These are phyloP conservation scores for Pachycephala philippinensis DNA, from an alignment of 2,113 vertebrate species.

Conservation along the genomic window DNA sequence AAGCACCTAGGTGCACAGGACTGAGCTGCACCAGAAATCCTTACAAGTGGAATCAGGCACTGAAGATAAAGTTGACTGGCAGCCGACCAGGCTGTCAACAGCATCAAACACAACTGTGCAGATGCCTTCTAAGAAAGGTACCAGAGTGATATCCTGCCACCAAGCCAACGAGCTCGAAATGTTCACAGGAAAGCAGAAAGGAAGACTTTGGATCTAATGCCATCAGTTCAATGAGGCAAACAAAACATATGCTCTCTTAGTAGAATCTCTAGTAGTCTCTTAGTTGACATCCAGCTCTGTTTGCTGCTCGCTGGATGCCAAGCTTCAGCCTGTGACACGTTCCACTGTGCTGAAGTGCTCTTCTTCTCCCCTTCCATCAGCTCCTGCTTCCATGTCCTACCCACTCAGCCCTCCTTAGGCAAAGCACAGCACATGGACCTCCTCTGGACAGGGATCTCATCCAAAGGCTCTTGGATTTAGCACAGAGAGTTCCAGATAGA, in stretches of 20 bases:
- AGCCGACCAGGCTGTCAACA: conserved; percentile 28
- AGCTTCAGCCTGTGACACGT: background rate
- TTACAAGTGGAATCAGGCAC: conserved; percentile 14
- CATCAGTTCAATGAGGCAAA: conserved; percentile 16
- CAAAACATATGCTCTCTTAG: background rate
- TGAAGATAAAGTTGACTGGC: conserved; percentile 46
- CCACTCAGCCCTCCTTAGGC: background rate
- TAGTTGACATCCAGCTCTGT: background rate
- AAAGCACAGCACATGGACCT: background rate
- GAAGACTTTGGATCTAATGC: background rate
- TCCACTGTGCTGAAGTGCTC: background rate
- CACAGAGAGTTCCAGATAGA: background rate
- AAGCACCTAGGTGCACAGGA: background rate
- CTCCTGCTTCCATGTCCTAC: background rate
- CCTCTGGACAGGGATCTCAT: background rate
- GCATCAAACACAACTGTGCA: background rate
- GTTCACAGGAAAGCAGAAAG: background rate
- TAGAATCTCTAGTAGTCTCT: background rate
- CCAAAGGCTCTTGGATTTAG: background rate
- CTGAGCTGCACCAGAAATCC: background rate
- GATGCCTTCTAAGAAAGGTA: conserved; percentile 36
- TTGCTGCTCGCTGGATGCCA: background rate
- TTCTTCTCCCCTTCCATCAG: background rate
- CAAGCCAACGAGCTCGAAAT: background rate
- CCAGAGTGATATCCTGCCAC: background rate